Conservation (phyloP, 1,140 invertebrate species). For the Tetramorium simillimum region DNA sequence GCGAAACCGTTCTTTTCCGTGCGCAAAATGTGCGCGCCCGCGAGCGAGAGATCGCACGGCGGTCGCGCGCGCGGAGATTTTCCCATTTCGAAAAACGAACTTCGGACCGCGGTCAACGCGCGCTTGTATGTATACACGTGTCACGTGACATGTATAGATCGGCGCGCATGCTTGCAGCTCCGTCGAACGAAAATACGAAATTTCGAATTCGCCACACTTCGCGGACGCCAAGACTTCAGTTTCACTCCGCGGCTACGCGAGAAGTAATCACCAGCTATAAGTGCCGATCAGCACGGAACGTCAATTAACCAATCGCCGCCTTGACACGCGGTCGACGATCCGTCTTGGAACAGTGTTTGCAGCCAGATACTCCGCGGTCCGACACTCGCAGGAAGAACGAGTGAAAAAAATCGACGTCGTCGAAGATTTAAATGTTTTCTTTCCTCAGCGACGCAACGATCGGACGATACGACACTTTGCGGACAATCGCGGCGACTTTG, state of each 20-base stretch:
- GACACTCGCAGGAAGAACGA: neutral
- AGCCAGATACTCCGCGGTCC: neutral
- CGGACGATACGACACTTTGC: neutral
- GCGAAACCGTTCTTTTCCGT: neutral
- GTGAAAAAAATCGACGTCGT: neutral
- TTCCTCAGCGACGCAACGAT: neutral
- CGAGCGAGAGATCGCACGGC: neutral
- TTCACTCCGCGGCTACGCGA: neutral
- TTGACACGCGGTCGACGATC: neutral
- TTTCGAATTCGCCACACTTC: conserved; percentile 41
- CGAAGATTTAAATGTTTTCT: neutral
- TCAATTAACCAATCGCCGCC: neutral
- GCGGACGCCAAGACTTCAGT: neutral
- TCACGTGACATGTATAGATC: conserved; percentile 49
- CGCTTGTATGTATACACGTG: conserved; percentile 39
- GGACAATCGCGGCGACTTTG: neutral
- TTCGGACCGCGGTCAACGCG: conserved; percentile 10
- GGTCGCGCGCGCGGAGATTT: neutral
- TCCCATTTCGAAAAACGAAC: neutral
- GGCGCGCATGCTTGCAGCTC: conserved; percentile 39
- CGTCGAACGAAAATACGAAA: conserved; percentile 44
- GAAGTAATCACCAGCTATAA: neutral
- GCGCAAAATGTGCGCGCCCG: neutral
- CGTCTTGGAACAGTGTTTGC: neutral
- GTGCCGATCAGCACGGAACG: neutral